Percentiles rank a stretch among this genome's conserved stretches.
Evolutionary conservation across 2,113 vertebrate genomes (phyloP).

Genomic region (Mastomys natalensis): DNA sequence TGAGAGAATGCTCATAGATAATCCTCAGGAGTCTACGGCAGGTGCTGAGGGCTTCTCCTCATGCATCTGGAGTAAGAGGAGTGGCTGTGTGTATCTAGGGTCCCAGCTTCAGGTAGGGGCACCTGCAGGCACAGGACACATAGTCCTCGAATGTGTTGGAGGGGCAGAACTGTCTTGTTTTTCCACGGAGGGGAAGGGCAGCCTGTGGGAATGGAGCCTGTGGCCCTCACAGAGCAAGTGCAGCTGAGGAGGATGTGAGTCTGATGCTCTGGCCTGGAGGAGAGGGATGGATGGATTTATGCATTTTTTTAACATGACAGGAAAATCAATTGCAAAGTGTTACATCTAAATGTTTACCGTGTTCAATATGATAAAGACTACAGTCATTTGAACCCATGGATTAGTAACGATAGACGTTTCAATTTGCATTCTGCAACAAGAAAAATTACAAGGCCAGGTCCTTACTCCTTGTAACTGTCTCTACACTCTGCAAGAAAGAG

Average conservation of each 20-base stretch:
- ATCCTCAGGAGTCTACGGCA: not conserved
- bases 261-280: too few species aligned
- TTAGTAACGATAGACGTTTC: conserved; percentile 36
- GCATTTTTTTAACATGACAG: conserved; percentile 6
- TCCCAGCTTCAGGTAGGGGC: not conserved
- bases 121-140: too few species aligned
- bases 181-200: not conserved
- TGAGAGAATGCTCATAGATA: not conserved
- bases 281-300: not conserved
- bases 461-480: not conserved
- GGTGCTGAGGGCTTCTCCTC: not conserved
- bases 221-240: not conserved
- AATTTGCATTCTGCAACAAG: not conserved
- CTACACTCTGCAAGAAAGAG: not conserved
- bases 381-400: conserved; percentile 50
- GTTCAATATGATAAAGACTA: conserved; percentile 11
- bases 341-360: conserved; percentile 36
- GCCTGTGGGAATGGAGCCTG: not conserved
- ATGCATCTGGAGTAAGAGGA: not conserved
- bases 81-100: not conserved
- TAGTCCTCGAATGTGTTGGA: not conserved
- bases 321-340: not conserved
- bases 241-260: not conserved
- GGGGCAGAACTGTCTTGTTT: not conserved
- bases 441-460: not conserved